Evolutionary conservation across 2,888 invertebrate species (phyloP), one percentile per base, ranked within the genome.

Genomic region (Sphecodes monilicornis): DNA sequence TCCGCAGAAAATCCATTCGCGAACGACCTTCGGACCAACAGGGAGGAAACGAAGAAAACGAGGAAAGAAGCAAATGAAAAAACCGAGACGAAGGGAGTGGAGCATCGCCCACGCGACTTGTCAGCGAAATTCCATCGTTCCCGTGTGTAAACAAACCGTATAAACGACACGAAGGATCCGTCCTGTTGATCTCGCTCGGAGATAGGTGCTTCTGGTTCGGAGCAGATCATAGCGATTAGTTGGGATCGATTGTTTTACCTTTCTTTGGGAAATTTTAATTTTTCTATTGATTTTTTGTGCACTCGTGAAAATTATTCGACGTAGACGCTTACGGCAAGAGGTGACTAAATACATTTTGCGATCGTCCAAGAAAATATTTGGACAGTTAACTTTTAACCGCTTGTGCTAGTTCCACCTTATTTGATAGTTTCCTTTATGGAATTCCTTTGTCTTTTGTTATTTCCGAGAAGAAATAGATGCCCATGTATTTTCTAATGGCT

Each of bases 11-110:
- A 54, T n/a, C 39, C 13, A 36, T 32, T n/a, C 36, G 70, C 26
- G 16, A 50, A 50, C 60, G 84, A 71, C 84, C 84, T 88, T 88
- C 84, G 78, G 22, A 18, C 66, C 66, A 1, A 66, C 3, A 22
- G 66, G 36, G 32, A 36, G 66, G 32, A 36, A 66, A 66, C 66
- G 32, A 66, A 66, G 36, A 66, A 36, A 66, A 32, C 32, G 22
- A 66, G 36, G 11, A 46, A 29, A 68, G 57, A 69, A 46, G 18
- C 32, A 29, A 82, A 75, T 74, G 11, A 60, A 64, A 73, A 82
- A 54, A 73, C 70, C 41, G 46, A 69, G 78, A 71, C 69, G 66
- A 69, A 46, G 78, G 54, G 64, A 76, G 71, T 54, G 77, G 57
- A 66, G 39, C 11, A 13, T 72, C 69, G 69, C 11, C 81, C 69